Conservation (phyloP, 2,888 invertebrate species). For the Pammene fasciana region DNA sequence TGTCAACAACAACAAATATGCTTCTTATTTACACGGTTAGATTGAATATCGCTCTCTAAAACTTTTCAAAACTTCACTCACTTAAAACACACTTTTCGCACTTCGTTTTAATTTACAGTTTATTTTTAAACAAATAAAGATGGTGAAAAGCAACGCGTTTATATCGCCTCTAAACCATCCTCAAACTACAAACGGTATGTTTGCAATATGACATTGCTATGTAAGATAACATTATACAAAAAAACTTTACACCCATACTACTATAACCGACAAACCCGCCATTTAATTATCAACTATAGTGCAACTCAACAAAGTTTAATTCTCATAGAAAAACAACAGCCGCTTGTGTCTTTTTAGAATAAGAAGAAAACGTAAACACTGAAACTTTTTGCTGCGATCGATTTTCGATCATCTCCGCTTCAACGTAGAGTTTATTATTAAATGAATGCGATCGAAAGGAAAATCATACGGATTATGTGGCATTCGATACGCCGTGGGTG, state of each 20-base stretch:
- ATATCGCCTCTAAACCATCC: slow-evolving; percentile 45
- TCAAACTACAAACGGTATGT: slow-evolving; percentile 60
- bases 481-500: slow-evolving; percentile 54
- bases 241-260: slow-evolving; percentile 50
- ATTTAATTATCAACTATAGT: slow-evolving; percentile 49
- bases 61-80: slow-evolving; percentile 25
- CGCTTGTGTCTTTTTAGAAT: slow-evolving; percentile 51
- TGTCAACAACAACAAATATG: neutral
- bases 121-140: slow-evolving; percentile 33
- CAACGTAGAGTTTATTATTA: slow-evolving; percentile 54
- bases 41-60: neutral
- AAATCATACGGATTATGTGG: slow-evolving; percentile 71
- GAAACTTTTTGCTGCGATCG: slow-evolving; percentile 55
- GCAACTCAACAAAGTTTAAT: slow-evolving; percentile 45
- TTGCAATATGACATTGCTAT: slow-evolving; percentile 79
- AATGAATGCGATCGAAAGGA: slow-evolving; percentile 56
- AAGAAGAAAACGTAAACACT: slow-evolving; percentile 68
- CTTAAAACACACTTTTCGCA: slow-evolving; percentile 6
- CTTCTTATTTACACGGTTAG: neutral
- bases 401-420: slow-evolving; percentile 53
- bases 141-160: slow-evolving; percentile 37
- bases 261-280: slow-evolving; percentile 33
- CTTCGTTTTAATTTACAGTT: slow-evolving; percentile 6
- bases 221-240: slow-evolving; percentile 71
- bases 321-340: slow-evolving; percentile 39